These are phyloP conservation scores for Phrynocephalus vlangalii DNA, from an alignment of 2,797 vertebrate species.

Conservation along the genomic window DNA sequence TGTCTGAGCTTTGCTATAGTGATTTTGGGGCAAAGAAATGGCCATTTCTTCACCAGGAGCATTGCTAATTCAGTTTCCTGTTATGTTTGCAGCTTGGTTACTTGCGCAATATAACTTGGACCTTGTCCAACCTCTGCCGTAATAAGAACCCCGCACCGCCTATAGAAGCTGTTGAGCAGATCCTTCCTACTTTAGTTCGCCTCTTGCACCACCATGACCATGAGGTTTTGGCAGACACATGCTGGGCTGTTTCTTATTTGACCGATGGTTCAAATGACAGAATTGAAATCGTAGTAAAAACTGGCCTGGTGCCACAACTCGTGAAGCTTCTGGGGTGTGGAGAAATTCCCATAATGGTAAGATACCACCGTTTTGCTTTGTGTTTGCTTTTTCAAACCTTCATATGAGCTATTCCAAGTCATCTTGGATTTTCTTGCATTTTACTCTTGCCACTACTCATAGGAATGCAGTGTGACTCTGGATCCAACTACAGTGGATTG, in stretches of 20 bases:
- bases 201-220: conserved; percentile 88
- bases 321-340: conserved; percentile 88
- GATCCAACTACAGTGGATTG: background rate
- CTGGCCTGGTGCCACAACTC: conserved; percentile 86
- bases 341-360: conserved; percentile 89
- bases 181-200: conserved; percentile 88
- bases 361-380: conserved; percentile 43
- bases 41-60: background rate
- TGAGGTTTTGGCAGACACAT: conserved; percentile 93
- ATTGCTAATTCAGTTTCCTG: background rate
- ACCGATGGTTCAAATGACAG: conserved; percentile 96
- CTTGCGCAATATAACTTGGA: conserved; percentile 95
- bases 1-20: conserved; percentile 37
- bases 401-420: background rate
- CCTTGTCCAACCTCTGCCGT: conserved; percentile 95
- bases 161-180: conserved; percentile 85
- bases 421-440: background rate
- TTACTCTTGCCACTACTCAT: background rate
- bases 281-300: conserved; percentile 92
- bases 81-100: conserved; percentile 84
- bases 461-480: background rate
- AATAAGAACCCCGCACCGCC: conserved; percentile 97
- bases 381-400: background rate
- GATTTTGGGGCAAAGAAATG: background rate
- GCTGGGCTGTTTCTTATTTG: conserved; percentile 96